These are phyloP conservation scores for Argyra leucocephala DNA, from an alignment of 2,888 invertebrate genomes.

Conservation along the genomic window DNA sequence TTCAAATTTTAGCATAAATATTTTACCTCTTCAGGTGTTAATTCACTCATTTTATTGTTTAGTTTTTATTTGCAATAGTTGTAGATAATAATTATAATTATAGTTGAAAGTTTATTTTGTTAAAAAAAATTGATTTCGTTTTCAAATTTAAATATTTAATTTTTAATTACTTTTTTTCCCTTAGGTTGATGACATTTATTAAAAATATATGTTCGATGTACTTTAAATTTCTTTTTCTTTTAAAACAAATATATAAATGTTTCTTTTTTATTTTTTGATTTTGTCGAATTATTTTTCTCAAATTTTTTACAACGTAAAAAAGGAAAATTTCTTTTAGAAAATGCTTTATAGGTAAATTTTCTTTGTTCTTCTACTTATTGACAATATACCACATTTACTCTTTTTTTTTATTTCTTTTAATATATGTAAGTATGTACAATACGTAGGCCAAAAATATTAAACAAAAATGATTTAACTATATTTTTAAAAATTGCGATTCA, in stretches of 20 bases:
- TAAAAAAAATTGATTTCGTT: background rate
- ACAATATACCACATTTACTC: too few species aligned
- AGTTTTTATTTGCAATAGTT: slow-evolving; percentile 22
- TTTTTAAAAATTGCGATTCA: background rate
- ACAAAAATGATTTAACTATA: background rate
- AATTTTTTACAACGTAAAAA: background rate
- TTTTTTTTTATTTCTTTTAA: too few species aligned
- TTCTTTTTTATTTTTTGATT: background rate
- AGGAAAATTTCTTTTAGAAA: background rate
- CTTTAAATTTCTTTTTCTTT: background rate
- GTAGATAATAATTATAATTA: too few species aligned
- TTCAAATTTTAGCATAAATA: slow-evolving; percentile 26
- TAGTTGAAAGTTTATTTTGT: too few species aligned
- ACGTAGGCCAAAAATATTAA: background rate
- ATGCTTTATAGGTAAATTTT: background rate
- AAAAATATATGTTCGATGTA: background rate
- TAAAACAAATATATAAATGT: background rate
- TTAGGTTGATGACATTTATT: slow-evolving; percentile 1
- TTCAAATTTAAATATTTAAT: background rate
- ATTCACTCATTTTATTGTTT: slow-evolving; percentile 59
- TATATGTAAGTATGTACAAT: background rate
- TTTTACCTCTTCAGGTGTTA: slow-evolving; percentile 82
- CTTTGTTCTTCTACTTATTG: background rate
- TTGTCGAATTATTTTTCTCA: background rate
- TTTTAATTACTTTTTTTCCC: background rate